phyloP scores from a whole-genome alignment of 2,888 invertebrate genomes.

The Drosophila subsilvestris region DNA sequence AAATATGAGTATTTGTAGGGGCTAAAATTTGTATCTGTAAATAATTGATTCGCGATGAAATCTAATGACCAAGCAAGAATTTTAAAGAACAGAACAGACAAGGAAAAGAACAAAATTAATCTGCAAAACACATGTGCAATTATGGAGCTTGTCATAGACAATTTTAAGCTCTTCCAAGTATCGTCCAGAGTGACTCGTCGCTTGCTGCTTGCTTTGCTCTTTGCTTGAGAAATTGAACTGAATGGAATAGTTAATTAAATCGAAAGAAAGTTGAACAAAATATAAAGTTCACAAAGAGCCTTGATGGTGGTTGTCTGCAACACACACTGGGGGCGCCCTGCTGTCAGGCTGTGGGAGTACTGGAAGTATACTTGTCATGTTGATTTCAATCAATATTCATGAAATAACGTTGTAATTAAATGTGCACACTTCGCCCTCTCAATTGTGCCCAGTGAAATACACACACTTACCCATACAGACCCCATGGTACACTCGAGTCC shows the following conservation, averaged over 20 bases:
- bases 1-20: too few relatives aligned
- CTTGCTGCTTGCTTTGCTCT: too few relatives aligned
- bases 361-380: slow-evolving; percentile 24
- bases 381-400: slow-evolving; percentile 64
- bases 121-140: too few relatives aligned
- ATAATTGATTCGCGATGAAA: too few relatives aligned
- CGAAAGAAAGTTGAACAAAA: background rate
- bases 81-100: too few relatives aligned
- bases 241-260: background rate
- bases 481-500: slow-evolving; percentile 5
- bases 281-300: background rate
- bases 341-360: background rate
- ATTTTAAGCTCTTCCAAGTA: background rate
- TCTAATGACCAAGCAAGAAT: too few relatives aligned
- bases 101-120: too few relatives aligned
- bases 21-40: too few relatives aligned
- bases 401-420: slow-evolving; percentile 52
- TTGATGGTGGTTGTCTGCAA: background rate
- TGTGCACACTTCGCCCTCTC: slow-evolving; percentile 20
- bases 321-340: background rate
- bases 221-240: background rate
- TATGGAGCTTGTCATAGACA: background rate
- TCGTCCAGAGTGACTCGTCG: background rate
- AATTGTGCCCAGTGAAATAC: background rate
- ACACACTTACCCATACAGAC: slow-evolving; percentile 4